Percentiles rank a stretch among this genome's conserved stretches.
These are phyloP conservation scores for Drosophila parvula DNA, from an alignment of 1,140 invertebrate species.

Conservation along the genomic window DNA sequence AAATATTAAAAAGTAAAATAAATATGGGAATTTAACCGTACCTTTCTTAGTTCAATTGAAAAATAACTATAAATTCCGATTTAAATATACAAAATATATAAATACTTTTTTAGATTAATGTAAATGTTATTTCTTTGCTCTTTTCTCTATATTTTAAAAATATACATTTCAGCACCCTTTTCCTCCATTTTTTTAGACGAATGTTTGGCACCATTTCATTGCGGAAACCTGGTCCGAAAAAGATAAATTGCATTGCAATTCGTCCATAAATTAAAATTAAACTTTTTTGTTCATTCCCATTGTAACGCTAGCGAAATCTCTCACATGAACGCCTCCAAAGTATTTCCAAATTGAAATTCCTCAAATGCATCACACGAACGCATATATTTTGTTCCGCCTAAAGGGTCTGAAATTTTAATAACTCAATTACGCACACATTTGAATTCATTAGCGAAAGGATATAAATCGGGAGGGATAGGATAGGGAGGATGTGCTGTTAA, in stretches of 20 bases:
- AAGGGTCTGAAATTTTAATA: conserved; percentile 76
- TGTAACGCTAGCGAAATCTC: conserved; percentile 42
- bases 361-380: conserved; percentile 9
- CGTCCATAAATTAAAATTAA: conserved; percentile 64
- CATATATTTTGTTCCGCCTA: conserved; percentile 7
- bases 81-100: no score
- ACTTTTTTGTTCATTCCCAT: conserved; percentile 12
- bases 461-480: conserved; percentile 23
- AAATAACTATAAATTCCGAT: no score
- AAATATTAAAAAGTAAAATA: no score
- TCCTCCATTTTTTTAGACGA: neutral
- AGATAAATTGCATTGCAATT: conserved; percentile 57
- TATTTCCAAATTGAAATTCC: conserved; percentile 54
- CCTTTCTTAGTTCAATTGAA: no score
- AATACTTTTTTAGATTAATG: no score
- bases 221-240: conserved; percentile 9
- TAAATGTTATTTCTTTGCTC: no score
- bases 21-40: no score
- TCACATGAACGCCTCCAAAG: conserved; percentile 70
- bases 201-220: conserved; percentile 10
- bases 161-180: neutral
- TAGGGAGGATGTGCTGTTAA: conserved; percentile 7
- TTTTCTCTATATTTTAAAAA: neutral
- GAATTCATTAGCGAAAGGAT: conserved; percentile 76
- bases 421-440: conserved; percentile 83